Conservation (phyloP, 2,113 vertebrate genomes). For the Actinemys pallida region DNA sequence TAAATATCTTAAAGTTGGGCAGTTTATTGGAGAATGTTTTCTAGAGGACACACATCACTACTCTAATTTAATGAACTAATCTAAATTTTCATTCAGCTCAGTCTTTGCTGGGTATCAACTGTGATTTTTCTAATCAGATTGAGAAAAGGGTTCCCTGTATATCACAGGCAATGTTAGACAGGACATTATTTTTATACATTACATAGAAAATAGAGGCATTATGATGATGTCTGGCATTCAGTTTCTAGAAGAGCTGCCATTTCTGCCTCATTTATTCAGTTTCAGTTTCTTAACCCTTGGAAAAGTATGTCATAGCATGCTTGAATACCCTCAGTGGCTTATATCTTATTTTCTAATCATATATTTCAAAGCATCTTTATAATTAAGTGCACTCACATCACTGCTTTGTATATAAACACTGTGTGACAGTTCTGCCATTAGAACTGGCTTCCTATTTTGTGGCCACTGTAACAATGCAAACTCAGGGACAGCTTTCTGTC, state of each 20-base stretch:
- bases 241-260: background rate
- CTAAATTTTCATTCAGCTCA: background rate
- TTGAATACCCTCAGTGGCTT: background rate
- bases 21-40: background rate
- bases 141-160: background rate
- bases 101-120: background rate
- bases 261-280: background rate
- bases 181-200: no score
- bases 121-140: background rate
- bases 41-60: background rate
- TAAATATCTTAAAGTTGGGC: background rate
- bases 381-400: background rate
- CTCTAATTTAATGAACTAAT: background rate
- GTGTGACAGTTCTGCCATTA: slow-evolving; percentile 10
- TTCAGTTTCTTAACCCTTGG: slow-evolving; percentile 33
- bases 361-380: slow-evolving; percentile 16
- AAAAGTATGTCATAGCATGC: background rate
- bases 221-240: background rate
- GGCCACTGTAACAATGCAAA: background rate
- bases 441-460: background rate
- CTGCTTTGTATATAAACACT: slow-evolving; percentile 19
- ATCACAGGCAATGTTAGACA: background rate
- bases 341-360: slow-evolving; percentile 21
- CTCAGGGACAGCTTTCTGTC: slow-evolving; percentile 1
- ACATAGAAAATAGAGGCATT: no score